These are phyloP conservation scores for Rhizoglyphus robini DNA, from an alignment of 1,140 invertebrate genomes.

Conservation along the genomic window DNA sequence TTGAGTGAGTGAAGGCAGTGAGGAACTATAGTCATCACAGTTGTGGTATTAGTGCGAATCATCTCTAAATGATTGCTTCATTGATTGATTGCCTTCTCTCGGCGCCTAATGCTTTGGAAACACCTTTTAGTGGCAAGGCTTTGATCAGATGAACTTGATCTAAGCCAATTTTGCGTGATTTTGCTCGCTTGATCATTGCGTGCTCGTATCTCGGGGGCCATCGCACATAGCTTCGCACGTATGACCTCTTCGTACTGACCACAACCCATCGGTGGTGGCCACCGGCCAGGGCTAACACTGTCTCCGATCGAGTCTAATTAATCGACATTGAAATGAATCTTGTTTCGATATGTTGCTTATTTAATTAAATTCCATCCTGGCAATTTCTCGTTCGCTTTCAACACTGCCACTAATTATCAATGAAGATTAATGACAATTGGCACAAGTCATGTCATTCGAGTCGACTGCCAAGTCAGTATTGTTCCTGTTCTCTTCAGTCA, in stretches of 20 bases:
- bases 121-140: background rate
- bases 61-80: conserved; percentile 1
- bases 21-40: no score
- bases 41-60: background rate
- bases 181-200: background rate
- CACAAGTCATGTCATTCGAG: no score
- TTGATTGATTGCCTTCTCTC: conserved; percentile 6
- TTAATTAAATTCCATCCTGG: no score
- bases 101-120: background rate
- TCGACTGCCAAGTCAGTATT: no score
- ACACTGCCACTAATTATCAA: no score
- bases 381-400: background rate
- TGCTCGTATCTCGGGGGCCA: background rate
- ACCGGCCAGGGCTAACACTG: no score
- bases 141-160: conserved; percentile 1
- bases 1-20: no score
- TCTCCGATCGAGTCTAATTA: background rate
- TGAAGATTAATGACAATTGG: no score
- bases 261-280: no score
- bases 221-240: no score
- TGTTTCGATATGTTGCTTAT: background rate
- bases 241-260: no score
- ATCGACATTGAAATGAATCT: background rate
- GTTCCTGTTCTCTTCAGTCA: no score
- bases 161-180: conserved; percentile 4